phyloP scores from a whole-genome alignment of 2,113 vertebrate species.

The Tragelaphus buxtoni region DNA sequence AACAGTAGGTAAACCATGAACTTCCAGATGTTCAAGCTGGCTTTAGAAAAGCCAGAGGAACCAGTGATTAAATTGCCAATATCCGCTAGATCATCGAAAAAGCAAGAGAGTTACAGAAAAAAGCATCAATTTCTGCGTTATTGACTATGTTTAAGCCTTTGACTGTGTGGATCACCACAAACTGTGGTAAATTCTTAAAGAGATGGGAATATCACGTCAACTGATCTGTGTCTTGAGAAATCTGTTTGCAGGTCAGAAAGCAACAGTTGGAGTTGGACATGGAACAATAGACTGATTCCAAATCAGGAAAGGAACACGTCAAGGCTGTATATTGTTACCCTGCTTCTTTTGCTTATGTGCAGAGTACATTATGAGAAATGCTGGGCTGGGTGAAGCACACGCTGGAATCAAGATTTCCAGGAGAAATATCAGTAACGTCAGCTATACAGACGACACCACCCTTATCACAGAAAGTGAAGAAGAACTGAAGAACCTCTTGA shows the following conservation, averaged over 20 bases:
- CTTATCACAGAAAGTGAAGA: rapidly evolving
- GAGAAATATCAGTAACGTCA: neutral
- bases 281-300: neutral
- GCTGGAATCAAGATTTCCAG: neutral
- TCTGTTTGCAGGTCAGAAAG: neutral
- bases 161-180: neutral
- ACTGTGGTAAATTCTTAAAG: neutral
- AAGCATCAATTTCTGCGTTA: neutral
- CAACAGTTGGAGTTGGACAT: neutral
- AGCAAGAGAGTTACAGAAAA: neutral
- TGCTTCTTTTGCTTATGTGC: neutral
- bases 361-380: neutral
- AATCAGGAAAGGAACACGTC: rapidly evolving
- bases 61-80: neutral
- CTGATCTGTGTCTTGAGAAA: neutral
- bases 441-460: neutral
- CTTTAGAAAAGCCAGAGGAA: neutral
- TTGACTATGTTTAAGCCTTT: neutral
- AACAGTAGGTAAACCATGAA: rapidly evolving
- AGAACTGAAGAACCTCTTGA: neutral
- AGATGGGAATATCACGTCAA: neutral
- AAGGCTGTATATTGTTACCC: neutral
- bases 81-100: neutral
- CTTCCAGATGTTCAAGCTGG: neutral
- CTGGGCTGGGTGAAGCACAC: neutral